These are phyloP conservation scores for Caenorhabditis tropicalis DNA, from an alignment of 1,140 invertebrate genomes.

Conservation along the genomic window DNA sequence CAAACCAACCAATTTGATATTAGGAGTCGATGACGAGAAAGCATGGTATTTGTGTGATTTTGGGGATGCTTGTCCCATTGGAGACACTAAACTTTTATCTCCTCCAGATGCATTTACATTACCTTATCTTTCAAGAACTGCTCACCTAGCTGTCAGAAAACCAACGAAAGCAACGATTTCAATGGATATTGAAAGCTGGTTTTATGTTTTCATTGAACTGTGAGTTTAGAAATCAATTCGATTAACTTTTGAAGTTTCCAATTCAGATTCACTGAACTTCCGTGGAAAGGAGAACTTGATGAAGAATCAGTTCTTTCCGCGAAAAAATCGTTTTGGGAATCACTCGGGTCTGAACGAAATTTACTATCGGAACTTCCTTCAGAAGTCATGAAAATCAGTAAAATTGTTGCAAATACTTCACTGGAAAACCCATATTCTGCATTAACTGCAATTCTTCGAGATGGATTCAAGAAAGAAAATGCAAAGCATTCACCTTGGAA, in stretches of 20 bases:
- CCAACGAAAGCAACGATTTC: neutral
- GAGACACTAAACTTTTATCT: neutral
- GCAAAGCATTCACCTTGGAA: neutral
- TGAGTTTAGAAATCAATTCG: neutral
- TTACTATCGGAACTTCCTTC: neutral
- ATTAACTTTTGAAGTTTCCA: neutral
- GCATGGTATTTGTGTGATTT: neutral
- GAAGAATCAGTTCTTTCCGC: neutral
- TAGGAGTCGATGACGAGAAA: neutral
- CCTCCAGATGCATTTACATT: constrained; percentile 21
- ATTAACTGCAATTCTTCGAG: neutral
- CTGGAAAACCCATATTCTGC: neutral
- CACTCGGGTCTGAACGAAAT: neutral
- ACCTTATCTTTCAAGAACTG: neutral
- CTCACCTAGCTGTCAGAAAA: neutral
- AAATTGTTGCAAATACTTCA: neutral
- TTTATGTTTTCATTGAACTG: neutral
- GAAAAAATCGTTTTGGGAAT: neutral
- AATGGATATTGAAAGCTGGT: constrained; percentile 15
- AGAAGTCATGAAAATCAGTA: neutral
- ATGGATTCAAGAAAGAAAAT: neutral
- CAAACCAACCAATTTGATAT: constrained; percentile 1
- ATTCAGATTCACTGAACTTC: neutral
- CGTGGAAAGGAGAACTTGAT: neutral
- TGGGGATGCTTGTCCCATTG: neutral